phyloP scores from a whole-genome alignment of 1,140 invertebrate species.

The Streblospio benedicti region DNA sequence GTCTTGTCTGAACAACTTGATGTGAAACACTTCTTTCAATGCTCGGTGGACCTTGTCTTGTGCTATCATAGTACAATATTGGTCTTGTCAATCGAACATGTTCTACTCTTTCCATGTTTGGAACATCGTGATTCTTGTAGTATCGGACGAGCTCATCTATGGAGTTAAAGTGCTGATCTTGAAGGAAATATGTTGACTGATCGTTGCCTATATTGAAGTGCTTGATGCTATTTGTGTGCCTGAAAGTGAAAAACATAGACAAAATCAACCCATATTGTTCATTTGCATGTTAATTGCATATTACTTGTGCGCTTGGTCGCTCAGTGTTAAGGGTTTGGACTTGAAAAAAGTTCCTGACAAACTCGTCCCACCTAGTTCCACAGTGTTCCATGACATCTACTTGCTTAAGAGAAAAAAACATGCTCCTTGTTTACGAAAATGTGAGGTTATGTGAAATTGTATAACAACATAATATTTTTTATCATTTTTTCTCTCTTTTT shows the following conservation, averaged over 20 bases:
- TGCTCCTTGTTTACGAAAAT: too few species aligned
- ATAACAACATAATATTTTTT: too few species aligned
- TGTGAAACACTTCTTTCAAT: not conserved
- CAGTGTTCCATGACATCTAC: too few species aligned
- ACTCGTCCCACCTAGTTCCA: too few species aligned
- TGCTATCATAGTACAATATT: not conserved
- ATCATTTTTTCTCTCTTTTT: too few species aligned
- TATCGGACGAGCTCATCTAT: conserved; percentile 6
- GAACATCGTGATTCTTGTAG: conserved; percentile 7
- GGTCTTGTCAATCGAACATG: conserved; percentile 1
- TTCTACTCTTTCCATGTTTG: conserved; percentile 9
- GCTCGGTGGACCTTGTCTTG: not conserved
- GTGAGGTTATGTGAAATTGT: too few species aligned
- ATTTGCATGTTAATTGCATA: not conserved
- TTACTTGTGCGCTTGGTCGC: not conserved
- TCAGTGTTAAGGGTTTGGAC: too few species aligned
- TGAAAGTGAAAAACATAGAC: conserved; percentile 1
- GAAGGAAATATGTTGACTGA: not conserved
- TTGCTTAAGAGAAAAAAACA: too few species aligned
- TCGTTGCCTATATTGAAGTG: conserved; percentile 6
- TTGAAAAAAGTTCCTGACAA: too few species aligned
- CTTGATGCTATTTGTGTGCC: conserved; percentile 8
- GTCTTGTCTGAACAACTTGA: not conserved
- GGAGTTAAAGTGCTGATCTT: conserved; percentile 4
- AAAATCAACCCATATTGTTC: not conserved